Evolutionary conservation across 2,113 vertebrate species (phyloP), one percentile per base, ranked within the genome.

Genomic region (Eudyptes chrysolophus): DNA sequence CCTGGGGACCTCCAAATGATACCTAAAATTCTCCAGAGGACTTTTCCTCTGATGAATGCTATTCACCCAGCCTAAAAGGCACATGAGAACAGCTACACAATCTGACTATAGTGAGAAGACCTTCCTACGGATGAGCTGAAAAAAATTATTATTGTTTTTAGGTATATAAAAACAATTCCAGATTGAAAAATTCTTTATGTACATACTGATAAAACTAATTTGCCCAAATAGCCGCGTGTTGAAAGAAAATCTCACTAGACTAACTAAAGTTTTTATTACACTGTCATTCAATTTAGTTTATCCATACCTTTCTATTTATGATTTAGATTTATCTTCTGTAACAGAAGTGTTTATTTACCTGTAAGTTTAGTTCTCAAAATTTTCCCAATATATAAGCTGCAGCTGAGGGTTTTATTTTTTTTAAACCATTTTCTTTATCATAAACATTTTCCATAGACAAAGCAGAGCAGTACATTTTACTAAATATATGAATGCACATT

Each of bases 321-420:
- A 87, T 62, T 91, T 58, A 89, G 48, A 87, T 90, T 95, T 96
- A 98, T 75, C 30, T 82, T 84, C 44, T 80, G 8, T 36, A 62
- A 85, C 19, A 75, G 25, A 71, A 52, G 61, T 38, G 13, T 68
- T 86, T 89, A 34, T 90, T 83, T 91, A 76, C 49, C 75, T 87
- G 27, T 65, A 93, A 95, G 34, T 34, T 68, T 68, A 87, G 52
- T 46, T 92, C 44, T 57, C 40, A 82, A 86, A n/a, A 81, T 93
- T 74, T 95, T 93, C 61, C 78, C 62, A 96, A 82, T 26, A 48
- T 79, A 42, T 27, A 78, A 77, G 19, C 46, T 80, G 48, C 22
- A 95, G 16, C 36, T 79, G 48, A 88, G 25, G 48, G 42, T 2
- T 40, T 22, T 57, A 0, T n/a, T 77, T 84, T n/a, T 80, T 58